Conservation (phyloP, 2,888 invertebrate species). For the Tetheella fluctuosa region DNA sequence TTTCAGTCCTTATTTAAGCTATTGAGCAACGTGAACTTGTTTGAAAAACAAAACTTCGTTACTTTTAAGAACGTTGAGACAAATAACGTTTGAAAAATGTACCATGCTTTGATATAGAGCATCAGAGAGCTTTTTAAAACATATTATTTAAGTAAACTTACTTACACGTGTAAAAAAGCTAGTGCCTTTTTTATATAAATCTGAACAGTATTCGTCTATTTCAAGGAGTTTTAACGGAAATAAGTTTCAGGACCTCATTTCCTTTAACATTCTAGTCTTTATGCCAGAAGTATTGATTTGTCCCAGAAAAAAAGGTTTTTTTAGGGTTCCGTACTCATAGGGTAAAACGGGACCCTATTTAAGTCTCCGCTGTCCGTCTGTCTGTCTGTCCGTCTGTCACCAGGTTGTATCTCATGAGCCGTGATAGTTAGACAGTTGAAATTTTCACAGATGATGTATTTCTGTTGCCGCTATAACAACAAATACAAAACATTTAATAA, state of each 20-base stretch:
- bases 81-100: neutral
- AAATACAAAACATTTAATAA: no score
- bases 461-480: no score
- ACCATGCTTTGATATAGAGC: neutral
- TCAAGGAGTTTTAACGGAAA: constrained; percentile 7
- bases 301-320: neutral
- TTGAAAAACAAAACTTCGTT: neutral
- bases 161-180: no score
- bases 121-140: neutral
- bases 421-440: no score
- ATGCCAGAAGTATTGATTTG: neutral
- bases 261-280: neutral
- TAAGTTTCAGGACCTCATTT: constrained; percentile 12
- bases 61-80: neutral
- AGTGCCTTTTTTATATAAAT: neutral
- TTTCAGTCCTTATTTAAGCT: neutral
- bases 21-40: neutral
- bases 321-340: no score
- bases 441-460: no score
- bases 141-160: neutral
- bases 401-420: no score
- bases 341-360: no score
- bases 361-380: no score
- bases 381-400: no score
- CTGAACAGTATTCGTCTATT: neutral